These are phyloP conservation scores for Podilymbus podiceps DNA, from an alignment of 2,113 vertebrate species.

Conservation along the genomic window DNA sequence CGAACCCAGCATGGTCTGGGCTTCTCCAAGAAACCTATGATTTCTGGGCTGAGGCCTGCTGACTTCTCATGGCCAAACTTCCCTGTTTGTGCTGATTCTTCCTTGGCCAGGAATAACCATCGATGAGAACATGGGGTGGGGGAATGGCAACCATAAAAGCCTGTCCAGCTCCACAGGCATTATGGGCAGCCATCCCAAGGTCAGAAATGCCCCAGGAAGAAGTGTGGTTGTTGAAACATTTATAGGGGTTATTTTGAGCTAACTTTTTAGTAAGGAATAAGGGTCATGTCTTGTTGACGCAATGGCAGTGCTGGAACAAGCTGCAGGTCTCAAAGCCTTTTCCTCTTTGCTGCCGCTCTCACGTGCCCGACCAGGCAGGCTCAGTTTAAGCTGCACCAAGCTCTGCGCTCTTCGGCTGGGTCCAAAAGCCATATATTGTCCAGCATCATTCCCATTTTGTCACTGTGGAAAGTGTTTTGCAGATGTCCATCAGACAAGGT, in stretches of 20 bases:
- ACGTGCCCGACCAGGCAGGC: too few relatives aligned
- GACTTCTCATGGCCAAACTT: too few relatives aligned
- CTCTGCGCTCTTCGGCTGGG: too few relatives aligned
- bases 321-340: neutral
- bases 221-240: neutral
- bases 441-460: neutral
- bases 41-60: neutral
- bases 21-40: neutral
- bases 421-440: neutral
- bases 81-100: neutral
- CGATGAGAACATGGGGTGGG: too few relatives aligned
- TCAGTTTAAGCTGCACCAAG: too few relatives aligned
- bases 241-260: accelerated
- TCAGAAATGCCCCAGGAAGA: neutral
- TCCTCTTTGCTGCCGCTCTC: too few relatives aligned
- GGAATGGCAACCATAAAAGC: neutral
- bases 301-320: neutral
- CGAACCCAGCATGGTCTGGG: neutral
- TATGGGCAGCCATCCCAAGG: accelerated
- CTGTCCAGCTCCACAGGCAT: accelerated
- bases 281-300: neutral
- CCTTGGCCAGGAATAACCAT: neutral
- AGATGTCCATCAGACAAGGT: too few relatives aligned
- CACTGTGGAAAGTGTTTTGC: accelerated
- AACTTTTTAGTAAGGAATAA: too few relatives aligned